Conservation (phyloP, 2,888 invertebrate genomes). For the Cantharis lateralis region DNA sequence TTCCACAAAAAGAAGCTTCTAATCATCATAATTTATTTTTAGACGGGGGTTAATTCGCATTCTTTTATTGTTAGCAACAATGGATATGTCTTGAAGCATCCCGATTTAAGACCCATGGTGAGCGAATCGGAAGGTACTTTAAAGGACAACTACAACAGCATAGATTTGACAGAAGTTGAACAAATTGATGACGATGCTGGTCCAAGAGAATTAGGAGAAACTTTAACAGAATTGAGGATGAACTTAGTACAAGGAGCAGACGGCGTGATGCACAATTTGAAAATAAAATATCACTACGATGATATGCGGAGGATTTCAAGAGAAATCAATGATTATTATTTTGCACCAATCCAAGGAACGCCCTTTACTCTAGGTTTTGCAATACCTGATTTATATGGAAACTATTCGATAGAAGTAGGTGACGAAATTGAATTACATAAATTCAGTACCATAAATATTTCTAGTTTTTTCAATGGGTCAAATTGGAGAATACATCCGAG, state of each 20-base stretch:
- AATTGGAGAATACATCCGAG: slow-evolving; percentile 83
- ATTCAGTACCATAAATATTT: slow-evolving; percentile 70
- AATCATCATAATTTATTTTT: slow-evolving; percentile 45
- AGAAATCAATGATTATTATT: slow-evolving; percentile 83
- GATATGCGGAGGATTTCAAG: slow-evolving; percentile 81
- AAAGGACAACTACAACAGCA: slow-evolving; percentile 94
- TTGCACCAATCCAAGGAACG: slow-evolving; percentile 77
- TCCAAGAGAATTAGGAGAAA: slow-evolving; percentile 67
- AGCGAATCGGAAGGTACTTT: slow-evolving; percentile 63
- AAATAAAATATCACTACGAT: slow-evolving; percentile 83
- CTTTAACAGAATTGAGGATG: slow-evolving; percentile 65
- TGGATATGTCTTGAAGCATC: slow-evolving; percentile 93
- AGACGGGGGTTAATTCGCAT: slow-evolving; percentile 96
- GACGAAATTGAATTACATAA: slow-evolving; percentile 74
- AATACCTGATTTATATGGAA: slow-evolving; percentile 79
- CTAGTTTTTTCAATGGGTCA: slow-evolving; percentile 72
- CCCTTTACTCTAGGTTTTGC: slow-evolving; percentile 88
- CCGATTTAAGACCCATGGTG: slow-evolving; percentile 87
- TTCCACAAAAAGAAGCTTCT: background rate
- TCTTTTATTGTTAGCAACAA: slow-evolving; percentile 97
- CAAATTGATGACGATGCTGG: slow-evolving; percentile 73
- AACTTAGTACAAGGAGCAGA: slow-evolving; percentile 73
- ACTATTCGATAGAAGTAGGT: slow-evolving; percentile 72
- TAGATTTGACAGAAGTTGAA: slow-evolving; percentile 94
- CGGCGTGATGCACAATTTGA: slow-evolving; percentile 68